phyloP scores from a whole-genome alignment of 2,797 vertebrate species.

The Carapus acus region DNA sequence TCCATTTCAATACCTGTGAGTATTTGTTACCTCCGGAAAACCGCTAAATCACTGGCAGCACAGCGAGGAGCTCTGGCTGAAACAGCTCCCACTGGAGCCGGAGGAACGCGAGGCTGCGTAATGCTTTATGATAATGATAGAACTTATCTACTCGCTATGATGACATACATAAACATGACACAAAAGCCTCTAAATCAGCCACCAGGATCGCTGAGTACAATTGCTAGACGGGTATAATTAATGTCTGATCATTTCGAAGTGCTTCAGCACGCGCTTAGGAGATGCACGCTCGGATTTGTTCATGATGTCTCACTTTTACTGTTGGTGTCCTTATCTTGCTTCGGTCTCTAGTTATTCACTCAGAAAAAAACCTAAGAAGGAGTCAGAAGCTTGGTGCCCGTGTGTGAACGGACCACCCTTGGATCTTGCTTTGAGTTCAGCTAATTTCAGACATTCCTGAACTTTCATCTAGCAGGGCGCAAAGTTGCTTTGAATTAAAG shows the following conservation, averaged over 20 bases:
- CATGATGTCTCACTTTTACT: background rate
- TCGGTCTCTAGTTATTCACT: background rate
- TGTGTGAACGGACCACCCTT: no score
- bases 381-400: no score
- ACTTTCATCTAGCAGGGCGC: no score
- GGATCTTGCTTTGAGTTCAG: no score
- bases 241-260: constrained; percentile 24
- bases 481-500: no score
- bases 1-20: constrained; percentile 58
- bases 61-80: constrained; percentile 41
- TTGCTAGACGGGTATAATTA: constrained; percentile 30
- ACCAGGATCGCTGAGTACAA: constrained; percentile 20
- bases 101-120: constrained; percentile 31
- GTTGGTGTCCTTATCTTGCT: background rate
- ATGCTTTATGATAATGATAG: constrained; percentile 49
- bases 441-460: no score
- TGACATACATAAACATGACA: constrained; percentile 41
- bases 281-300: background rate
- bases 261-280: constrained; percentile 13
- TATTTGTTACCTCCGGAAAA: constrained; percentile 49
- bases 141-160: constrained; percentile 31
- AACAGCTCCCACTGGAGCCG: constrained; percentile 50
- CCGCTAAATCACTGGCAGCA: constrained; percentile 55
- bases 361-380: no score
- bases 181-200: constrained; percentile 36